Percentiles rank a stretch among this genome's conserved stretches.
Evolutionary conservation across 2,888 invertebrate species (phyloP).

Genomic region (Luffia ferchaultella): DNA sequence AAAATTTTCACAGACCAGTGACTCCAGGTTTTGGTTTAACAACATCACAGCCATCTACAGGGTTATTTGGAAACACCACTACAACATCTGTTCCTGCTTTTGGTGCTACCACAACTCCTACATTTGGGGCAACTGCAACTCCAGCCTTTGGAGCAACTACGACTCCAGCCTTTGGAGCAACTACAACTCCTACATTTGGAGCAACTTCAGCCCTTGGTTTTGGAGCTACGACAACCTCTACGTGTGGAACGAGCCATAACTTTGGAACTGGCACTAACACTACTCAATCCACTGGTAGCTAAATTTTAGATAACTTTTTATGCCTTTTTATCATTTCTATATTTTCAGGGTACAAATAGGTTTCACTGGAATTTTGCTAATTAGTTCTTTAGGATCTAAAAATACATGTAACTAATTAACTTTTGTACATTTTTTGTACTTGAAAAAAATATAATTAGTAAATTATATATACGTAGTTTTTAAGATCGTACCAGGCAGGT

Average conservation of each 20-base stretch:
- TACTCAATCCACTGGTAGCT: slow-evolving; percentile 32
- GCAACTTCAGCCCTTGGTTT: slow-evolving; percentile 18
- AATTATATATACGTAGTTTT: no score
- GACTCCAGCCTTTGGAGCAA: slow-evolving; percentile 26
- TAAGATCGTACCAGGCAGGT: no score
- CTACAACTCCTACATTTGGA: slow-evolving; percentile 22
- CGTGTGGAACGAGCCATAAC: slow-evolving; percentile 33
- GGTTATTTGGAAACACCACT: slow-evolving; percentile 36
- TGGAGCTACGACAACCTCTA: slow-evolving; percentile 20
- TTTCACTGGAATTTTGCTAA: no score
- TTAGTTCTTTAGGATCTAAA: no score
- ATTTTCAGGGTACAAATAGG: no score
- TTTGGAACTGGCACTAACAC: slow-evolving; percentile 39
- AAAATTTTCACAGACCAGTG: slow-evolving; percentile 35
- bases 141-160: slow-evolving; percentile 22
- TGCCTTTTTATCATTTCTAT: no score
- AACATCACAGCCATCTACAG: slow-evolving; percentile 35
- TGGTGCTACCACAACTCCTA: slow-evolving; percentile 23
- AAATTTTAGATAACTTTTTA: no score
- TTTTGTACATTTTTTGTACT: no score
- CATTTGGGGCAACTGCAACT: slow-evolving; percentile 26
- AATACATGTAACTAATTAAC: no score
- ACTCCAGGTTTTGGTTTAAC: slow-evolving; percentile 40
- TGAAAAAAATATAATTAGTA: no score
- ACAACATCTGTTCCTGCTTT: slow-evolving; percentile 29